Evolutionary conservation across 2,888 invertebrate species (phyloP), one percentile per base, ranked within the genome.

Genomic region (Zygogramma bicolorata): DNA sequence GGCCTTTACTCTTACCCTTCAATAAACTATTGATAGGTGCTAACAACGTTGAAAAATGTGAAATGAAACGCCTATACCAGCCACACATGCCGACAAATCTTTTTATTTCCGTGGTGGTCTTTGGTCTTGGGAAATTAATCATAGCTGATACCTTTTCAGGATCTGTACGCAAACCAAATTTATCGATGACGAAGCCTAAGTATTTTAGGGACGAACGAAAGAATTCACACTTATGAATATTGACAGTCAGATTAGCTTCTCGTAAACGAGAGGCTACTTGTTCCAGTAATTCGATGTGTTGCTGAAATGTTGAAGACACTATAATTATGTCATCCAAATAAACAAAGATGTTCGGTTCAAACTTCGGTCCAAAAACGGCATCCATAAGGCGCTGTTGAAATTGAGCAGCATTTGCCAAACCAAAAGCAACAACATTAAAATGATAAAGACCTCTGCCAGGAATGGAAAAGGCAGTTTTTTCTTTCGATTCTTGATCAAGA

Each of bases 281-380:
- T 10, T 22, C n/a, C 25, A 75, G 38, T 7, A 73, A 18, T 7
- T 27, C 20, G 10, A 73, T 61, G 46, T 75, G 75, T 25, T 69
- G 15, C 7, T 70, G 60, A 18, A 74, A 70, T 7, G 62, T 70
- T n/a, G 42, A 15, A 10, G 49, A 18, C 1, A 65, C 57, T 1
- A 67, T 59, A 6, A 73, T 67, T 1, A 81, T 67, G 60, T 79
- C 79, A 60, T 81, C 80, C 4, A 81, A 58, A 63, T 76, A 75
- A 1, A 60, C 65, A 40, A 75, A 76, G 0, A 75, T 40, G 5
- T 63, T 15, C 1, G 75, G 76, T 57, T 75, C 57, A 10, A 57
- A 27, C 27, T 57, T 25, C 13, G 57, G 57, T 1, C 22, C 49
- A 58, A 49, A 57, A 57, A 27, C 25, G 27, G 25, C 57, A 57